These are phyloP conservation scores for Malthinus seriepunctatus DNA, from an alignment of 2,888 invertebrate genomes.

Conservation along the genomic window DNA sequence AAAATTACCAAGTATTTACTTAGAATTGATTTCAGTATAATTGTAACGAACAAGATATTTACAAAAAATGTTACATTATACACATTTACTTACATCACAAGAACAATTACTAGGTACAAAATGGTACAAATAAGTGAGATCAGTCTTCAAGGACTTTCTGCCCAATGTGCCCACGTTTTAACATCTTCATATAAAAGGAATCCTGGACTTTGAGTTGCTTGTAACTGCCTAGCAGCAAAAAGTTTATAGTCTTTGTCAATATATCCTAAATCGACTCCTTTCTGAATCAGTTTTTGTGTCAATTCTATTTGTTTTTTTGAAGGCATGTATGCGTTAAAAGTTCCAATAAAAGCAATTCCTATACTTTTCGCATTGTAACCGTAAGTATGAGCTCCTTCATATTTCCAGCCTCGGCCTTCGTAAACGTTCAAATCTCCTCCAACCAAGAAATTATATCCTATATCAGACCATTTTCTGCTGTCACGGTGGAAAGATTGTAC, in stretches of 20 bases:
- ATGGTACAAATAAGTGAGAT: background rate
- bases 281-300: conserved; percentile 63
- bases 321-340: conserved; percentile 61
- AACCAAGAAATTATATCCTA: conserved; percentile 77
- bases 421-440: conserved; percentile 79
- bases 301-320: conserved; percentile 63
- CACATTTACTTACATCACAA: background rate
- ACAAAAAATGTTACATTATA: background rate
- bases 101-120: background rate
- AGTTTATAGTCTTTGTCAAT: conserved; percentile 67
- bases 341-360: conserved; percentile 74
- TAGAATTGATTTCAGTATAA: no score
- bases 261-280: conserved; percentile 65
- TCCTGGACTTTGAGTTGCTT: conserved; percentile 71
- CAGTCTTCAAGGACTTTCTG: conserved; percentile 36
- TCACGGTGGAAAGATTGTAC: conserved; percentile 75
- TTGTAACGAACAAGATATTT: no score
- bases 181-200: conserved; percentile 65
- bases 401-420: conserved; percentile 77
- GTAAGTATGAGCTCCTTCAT: conserved; percentile 70
- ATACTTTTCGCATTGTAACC: conserved; percentile 69
- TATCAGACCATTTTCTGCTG: conserved; percentile 66
- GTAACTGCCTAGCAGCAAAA: conserved; percentile 69
- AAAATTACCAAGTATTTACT: no score
- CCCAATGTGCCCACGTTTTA: conserved; percentile 71